Evolutionary conservation across 2,113 vertebrate species (phyloP).

Genomic region (Ancistrus triradiatus): DNA sequence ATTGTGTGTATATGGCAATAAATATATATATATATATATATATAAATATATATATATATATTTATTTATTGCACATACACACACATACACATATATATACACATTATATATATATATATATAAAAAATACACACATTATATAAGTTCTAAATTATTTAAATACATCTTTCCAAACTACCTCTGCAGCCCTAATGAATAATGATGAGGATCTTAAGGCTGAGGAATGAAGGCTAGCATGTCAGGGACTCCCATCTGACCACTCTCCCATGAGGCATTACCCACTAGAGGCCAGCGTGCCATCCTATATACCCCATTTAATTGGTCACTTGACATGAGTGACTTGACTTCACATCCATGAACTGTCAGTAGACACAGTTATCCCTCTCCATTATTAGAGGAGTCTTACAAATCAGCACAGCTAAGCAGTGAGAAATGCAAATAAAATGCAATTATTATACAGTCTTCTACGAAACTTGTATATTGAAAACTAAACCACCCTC

Average conservation of each 20-base stretch:
- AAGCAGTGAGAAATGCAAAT: background rate
- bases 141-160: too few species aligned
- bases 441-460: background rate
- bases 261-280: constrained; percentile 64
- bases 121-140: constrained; percentile 1
- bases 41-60: too few species aligned
- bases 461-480: background rate
- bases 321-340: constrained; percentile 71
- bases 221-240: constrained; percentile 71
- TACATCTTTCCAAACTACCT: constrained; percentile 52
- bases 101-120: too few species aligned
- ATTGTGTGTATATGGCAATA: too few species aligned
- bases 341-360: constrained; percentile 59
- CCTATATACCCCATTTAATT: constrained; percentile 70
- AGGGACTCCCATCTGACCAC: constrained; percentile 61
- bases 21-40: too few species aligned
- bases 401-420: constrained; percentile 57
- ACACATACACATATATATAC: too few species aligned
- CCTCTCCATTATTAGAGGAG: constrained; percentile 57
- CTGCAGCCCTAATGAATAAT: constrained; percentile 71
- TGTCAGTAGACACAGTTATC: constrained; percentile 54
- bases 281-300: constrained; percentile 66
- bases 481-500: background rate
- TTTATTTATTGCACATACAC: too few species aligned
- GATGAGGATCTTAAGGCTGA: constrained; percentile 69